Evolutionary conservation across 2,888 invertebrate genomes (phyloP).

Genomic region (Drosophila tanythrix): DNA sequence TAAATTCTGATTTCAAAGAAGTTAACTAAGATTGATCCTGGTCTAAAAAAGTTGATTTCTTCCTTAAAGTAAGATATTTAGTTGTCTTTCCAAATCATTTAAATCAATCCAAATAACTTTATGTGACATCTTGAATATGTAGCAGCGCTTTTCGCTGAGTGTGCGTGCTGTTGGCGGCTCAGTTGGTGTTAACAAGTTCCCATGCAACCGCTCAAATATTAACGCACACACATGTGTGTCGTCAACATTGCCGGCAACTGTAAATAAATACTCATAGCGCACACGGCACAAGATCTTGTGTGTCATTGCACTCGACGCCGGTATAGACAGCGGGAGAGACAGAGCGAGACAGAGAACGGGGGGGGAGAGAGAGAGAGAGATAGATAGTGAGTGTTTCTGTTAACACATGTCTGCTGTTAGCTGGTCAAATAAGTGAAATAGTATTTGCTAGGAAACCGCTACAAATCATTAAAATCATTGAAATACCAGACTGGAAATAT

Average conservation of each 20-base stretch:
- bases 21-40: neutral
- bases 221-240: slow-evolving; percentile 73
- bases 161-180: slow-evolving; percentile 44
- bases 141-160: neutral
- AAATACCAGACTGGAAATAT: slow-evolving; percentile 67
- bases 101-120: neutral
- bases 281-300: slow-evolving; percentile 74
- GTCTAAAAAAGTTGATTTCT: neutral
- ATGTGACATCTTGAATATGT: neutral
- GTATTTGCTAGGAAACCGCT: slow-evolving; percentile 63
- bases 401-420: slow-evolving; percentile 13
- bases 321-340: neutral
- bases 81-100: neutral
- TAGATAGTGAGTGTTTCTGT: neutral
- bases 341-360: neutral
- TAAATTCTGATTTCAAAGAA: neutral
- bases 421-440: slow-evolving; percentile 55
- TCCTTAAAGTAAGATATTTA: neutral
- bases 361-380: neutral
- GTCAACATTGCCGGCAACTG: slow-evolving; percentile 71
- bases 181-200: slow-evolving; percentile 81
- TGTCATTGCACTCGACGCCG: slow-evolving; percentile 75
- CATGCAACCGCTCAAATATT: slow-evolving; percentile 82
- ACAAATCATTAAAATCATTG: slow-evolving; percentile 75
- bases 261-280: slow-evolving; percentile 81